A percentile compares a stretch with the other conserved stretches of the same genome.
These are phyloP conservation scores for Cottus gobio DNA, from an alignment of 2,113 vertebrate species.

Conservation along the genomic window DNA sequence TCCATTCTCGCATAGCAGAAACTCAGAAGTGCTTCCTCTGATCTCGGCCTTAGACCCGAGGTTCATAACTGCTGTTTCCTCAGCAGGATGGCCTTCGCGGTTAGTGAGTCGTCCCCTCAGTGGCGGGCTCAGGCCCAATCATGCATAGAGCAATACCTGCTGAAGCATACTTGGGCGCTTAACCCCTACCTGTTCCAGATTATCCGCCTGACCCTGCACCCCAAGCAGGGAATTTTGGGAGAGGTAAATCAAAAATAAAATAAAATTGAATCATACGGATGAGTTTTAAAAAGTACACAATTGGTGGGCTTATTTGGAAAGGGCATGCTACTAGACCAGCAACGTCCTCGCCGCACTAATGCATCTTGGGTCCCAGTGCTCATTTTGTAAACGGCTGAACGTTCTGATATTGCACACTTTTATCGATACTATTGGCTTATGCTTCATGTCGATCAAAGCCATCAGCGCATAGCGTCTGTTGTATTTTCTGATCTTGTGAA, in stretches of 20 bases:
- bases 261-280: constrained; percentile 37
- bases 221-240: constrained; percentile 7
- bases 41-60: constrained; percentile 39
- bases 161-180: constrained; percentile 64
- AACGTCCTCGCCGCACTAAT: neutral
- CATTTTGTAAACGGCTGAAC: neutral
- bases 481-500: neutral
- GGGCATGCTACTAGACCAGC: neutral
- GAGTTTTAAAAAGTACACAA: constrained; percentile 21
- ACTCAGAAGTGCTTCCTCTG: constrained; percentile 34
- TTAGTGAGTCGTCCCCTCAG: constrained; percentile 42
- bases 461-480: neutral
- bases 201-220: constrained; percentile 31
- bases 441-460: neutral
- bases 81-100: constrained; percentile 61
- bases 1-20: constrained; percentile 13
- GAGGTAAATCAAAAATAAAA: constrained; percentile 32
- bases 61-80: constrained; percentile 46
- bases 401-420: neutral
- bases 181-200: constrained; percentile 53
- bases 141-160: constrained; percentile 47
- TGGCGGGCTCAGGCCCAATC: constrained; percentile 57
- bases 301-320: constrained; percentile 18
- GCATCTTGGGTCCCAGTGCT: neutral
- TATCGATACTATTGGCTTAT: neutral